Evolutionary conservation across 2,797 vertebrate species (phyloP).

Genomic region (Pseudomugil tenellus): DNA sequence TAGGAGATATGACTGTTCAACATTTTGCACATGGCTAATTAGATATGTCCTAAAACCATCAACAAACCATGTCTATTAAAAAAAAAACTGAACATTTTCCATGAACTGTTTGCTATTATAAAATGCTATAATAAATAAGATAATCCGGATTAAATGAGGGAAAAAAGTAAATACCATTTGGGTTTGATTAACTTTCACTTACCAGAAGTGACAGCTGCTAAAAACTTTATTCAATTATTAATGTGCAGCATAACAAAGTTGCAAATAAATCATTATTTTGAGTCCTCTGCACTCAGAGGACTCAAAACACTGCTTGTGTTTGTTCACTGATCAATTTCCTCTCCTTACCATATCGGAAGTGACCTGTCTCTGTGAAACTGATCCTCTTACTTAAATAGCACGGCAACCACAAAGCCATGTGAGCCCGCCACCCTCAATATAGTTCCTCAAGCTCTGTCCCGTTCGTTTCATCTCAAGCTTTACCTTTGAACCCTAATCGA

Average conservation of each 20-base stretch:
- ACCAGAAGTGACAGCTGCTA: neutral
- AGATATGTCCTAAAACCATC: slow-evolving; percentile 28
- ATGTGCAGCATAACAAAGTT: neutral
- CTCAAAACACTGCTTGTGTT: slow-evolving; percentile 41
- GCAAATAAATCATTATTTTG: neutral
- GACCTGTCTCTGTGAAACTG: slow-evolving; percentile 54
- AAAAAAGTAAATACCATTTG: slow-evolving; percentile 4
- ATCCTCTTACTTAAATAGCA: slow-evolving; percentile 50
- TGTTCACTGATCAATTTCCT: slow-evolving; percentile 48
- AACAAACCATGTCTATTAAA: slow-evolving; percentile 18
- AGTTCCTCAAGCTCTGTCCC: slow-evolving; percentile 28
- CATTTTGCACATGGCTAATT: slow-evolving; percentile 44
- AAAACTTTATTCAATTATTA: no score
- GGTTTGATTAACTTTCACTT: neutral
- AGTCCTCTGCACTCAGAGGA: slow-evolving; percentile 11
- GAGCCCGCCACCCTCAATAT: slow-evolving; percentile 14
- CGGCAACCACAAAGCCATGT: slow-evolving; percentile 49
- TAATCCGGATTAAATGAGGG: neutral
- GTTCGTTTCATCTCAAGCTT: slow-evolving; percentile 43
- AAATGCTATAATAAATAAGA: slow-evolving; percentile 1
- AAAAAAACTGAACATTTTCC: slow-evolving; percentile 4
- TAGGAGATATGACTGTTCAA: slow-evolving; percentile 33
- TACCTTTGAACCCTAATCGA: slow-evolving; percentile 70
- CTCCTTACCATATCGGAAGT: slow-evolving; percentile 29
- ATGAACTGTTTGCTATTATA: neutral